These are phyloP conservation scores for Poeciliopsis paucimaculata DNA, from an alignment of 2,797 vertebrate genomes.

Conservation along the genomic window DNA sequence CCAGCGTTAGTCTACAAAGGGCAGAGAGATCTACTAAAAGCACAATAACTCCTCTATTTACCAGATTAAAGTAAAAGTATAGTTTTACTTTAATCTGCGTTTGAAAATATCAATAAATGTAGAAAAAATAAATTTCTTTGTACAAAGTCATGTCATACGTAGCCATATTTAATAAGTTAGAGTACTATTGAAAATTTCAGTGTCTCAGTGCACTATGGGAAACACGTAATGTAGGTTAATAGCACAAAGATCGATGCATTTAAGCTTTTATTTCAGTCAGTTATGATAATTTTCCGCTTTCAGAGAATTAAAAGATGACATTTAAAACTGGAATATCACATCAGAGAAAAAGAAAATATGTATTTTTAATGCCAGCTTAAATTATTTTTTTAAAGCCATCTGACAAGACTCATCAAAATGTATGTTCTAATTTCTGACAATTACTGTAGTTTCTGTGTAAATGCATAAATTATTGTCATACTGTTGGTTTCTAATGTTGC, in stretches of 20 bases:
- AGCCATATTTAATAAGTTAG: background rate
- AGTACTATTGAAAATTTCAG: background rate
- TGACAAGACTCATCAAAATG: background rate
- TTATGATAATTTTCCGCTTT: background rate
- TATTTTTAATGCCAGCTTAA: background rate
- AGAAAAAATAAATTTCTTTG: background rate
- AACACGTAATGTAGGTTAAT: background rate
- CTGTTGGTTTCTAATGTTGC: background rate
- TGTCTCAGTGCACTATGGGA: background rate
- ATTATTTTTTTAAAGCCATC: background rate
- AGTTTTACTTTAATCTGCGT: background rate
- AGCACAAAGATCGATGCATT: background rate
- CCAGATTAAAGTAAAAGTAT: background rate
- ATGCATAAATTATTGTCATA: background rate
- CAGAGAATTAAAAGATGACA: background rate
- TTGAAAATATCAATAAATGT: background rate
- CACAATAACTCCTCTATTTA: background rate
- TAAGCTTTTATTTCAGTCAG: background rate
- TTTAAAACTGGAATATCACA: background rate
- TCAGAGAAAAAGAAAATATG: background rate
- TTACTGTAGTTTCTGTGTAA: background rate
- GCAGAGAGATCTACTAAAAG: background rate
- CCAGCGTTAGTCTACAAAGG: background rate
- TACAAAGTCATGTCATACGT: background rate
- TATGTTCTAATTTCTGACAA: background rate